Base-by-base conservation (phyloP, 2,888 invertebrate species). In the Cheilosia vernalis region DNA sequence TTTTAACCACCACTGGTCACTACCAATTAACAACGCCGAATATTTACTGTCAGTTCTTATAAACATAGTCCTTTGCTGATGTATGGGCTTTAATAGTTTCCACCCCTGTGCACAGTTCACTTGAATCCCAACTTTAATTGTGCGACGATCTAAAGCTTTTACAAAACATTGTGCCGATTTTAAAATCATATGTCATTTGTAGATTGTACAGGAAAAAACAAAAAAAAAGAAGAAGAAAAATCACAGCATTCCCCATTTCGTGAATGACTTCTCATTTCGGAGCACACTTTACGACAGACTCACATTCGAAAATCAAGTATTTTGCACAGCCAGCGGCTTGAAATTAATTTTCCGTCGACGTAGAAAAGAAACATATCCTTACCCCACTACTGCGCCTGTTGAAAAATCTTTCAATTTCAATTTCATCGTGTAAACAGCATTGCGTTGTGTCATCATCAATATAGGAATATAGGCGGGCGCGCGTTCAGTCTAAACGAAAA, bases 371-470 rank as follows among this genome's bases (percentile, higher is more conserved):
- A 42, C 44, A 67, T 44, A 19, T 24, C 27, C 30, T 53, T 19
- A 30, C 7, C 21, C 33, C 42, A 63, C 21, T 13, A 4, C 10
- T 13, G 21, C 27, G 33, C n/a, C 51, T 33, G 15, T 21, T 42
- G 33, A 21, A 73, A 78, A 72, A 73, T 63, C 66, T 73, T 78
- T 78, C 61, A 78, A 77, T 82, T 72, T 67, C 66, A 63, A 69
- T 69, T 69, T 47, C 37, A 51, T 56, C 67, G 42, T 55, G 40
- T 64, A 69, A 84, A 84, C 63, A 84, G 30, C 55, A 55, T 10
- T 42, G 42, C 53, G 61, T 42, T 37, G 47, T 70, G 58, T 76
- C 64, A 58, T 60, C 69, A 64, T 49, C 63, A 81, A 30, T 30
- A 76, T 64, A 66, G 55, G 21, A 81, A 30, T 30, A 76, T 64